A percentile compares a stretch with the other conserved stretches of the same genome.
Evolutionary conservation across 2,797 vertebrate genomes (phyloP).

Genomic region (Acipenser ruthenus): DNA sequence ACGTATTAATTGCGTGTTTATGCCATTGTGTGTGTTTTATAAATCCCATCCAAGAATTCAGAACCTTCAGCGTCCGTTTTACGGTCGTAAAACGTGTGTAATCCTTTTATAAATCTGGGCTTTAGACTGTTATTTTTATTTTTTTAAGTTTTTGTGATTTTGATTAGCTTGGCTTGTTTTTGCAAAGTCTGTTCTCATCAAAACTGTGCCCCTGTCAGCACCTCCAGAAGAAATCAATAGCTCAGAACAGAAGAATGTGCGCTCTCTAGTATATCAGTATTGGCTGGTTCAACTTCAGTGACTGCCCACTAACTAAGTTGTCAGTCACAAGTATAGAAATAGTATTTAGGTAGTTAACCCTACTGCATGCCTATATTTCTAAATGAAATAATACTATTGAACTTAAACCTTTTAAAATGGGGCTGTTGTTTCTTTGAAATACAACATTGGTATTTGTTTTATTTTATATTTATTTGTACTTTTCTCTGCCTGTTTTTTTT

Average conservation of each 20-base stretch:
- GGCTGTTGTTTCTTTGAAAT: neutral
- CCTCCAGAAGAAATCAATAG: slow-evolving; percentile 27
- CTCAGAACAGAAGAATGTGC: slow-evolving; percentile 17
- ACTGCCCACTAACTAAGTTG: slow-evolving; percentile 18
- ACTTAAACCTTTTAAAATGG: neutral
- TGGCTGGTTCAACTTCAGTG: slow-evolving; percentile 16
- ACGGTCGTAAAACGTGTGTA: too few relatives aligned
- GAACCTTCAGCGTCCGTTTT: too few relatives aligned
- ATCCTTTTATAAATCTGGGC: too few relatives aligned
- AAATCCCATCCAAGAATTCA: too few relatives aligned
- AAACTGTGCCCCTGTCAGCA: slow-evolving; percentile 25
- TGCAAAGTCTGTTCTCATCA: slow-evolving; percentile 18
- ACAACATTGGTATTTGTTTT: neutral
- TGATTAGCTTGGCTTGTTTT: slow-evolving; percentile 25
- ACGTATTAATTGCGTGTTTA: too few relatives aligned
- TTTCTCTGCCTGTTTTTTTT: neutral
- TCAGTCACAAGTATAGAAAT: slow-evolving; percentile 10
- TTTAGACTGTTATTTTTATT: neutral
- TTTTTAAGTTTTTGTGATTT: slow-evolving; percentile 26
- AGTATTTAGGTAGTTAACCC: neutral
- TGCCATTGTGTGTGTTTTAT: too few relatives aligned
- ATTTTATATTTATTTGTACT: neutral
- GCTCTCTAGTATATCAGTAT: slow-evolving; percentile 20
- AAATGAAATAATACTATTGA: too few relatives aligned
- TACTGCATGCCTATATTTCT: too few relatives aligned